Evolutionary conservation across 2,797 vertebrate genomes (phyloP).

Genomic region (Neopelma chrysocephalum): DNA sequence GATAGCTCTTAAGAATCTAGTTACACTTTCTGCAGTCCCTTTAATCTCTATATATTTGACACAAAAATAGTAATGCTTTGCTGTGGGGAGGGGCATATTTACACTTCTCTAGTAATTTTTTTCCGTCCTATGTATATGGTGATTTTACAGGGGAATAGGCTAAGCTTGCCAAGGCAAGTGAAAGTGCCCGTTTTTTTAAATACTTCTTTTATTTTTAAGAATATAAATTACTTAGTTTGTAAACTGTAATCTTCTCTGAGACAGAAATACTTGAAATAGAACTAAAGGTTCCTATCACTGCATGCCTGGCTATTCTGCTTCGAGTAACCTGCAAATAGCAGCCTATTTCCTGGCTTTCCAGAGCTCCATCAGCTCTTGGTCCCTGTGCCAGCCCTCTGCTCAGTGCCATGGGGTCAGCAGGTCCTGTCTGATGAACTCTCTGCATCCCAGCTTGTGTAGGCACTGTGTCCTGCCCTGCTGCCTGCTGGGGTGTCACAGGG

Average conservation of each 20-base stretch:
- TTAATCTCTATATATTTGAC: neutral
- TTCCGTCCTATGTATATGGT: neutral
- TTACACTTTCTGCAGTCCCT: neutral
- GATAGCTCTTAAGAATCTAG: neutral
- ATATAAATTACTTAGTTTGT: neutral
- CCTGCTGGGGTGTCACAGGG: fast-evolving
- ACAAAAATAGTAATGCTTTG: neutral
- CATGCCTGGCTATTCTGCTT: neutral
- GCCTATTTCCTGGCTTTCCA: neutral
- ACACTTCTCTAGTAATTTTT: neutral
- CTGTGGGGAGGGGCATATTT: neutral
- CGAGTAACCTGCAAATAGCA: neutral
- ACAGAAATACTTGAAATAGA: neutral
- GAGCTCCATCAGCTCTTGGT: neutral
- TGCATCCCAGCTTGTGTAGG: neutral
- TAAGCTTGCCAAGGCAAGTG: neutral
- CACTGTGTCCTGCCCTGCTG: neutral
- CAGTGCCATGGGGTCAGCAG: fast-evolving
- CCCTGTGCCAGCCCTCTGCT: neutral
- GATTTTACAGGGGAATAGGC: neutral
- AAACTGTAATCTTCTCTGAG: neutral
- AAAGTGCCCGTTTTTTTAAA: neutral
- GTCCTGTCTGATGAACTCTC: neutral
- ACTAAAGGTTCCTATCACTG: neutral
- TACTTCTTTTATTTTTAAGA: neutral